phyloP scores from a whole-genome alignment of 2,888 invertebrate species.

The Entomobrya multifasciata region DNA sequence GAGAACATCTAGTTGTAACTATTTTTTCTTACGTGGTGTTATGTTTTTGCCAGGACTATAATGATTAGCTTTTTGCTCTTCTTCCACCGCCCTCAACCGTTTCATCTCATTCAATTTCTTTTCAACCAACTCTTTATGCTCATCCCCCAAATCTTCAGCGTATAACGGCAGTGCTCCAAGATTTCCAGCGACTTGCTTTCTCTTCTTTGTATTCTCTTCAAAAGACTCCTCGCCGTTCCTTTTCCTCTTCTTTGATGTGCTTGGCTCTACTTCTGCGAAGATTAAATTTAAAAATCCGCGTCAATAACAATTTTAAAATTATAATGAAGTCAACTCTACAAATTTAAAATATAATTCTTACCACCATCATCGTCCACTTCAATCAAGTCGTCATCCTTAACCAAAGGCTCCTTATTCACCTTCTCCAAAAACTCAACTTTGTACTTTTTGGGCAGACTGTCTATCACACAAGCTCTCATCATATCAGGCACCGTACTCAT shows the following conservation, averaged over 20 bases:
- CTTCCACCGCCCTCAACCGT: neutral
- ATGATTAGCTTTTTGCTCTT: neutral
- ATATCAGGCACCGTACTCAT: slow-evolving; percentile 70
- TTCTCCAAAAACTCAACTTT: slow-evolving; percentile 5
- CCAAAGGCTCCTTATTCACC: slow-evolving; percentile 62
- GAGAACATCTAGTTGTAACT: no score
- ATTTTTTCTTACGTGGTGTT: slow-evolving; percentile 60
- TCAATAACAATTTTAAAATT: neutral
- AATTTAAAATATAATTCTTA: neutral
- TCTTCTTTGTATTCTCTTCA: no score
- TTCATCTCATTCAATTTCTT: slow-evolving; percentile 10
- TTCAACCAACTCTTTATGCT: slow-evolving; percentile 16
- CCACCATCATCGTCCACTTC: neutral
- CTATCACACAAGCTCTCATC: slow-evolving; percentile 59
- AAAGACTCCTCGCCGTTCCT: no score
- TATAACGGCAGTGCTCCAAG: slow-evolving; percentile 20
- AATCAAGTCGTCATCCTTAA: slow-evolving; percentile 1
- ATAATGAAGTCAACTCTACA: neutral
- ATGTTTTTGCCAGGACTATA: slow-evolving; percentile 43
- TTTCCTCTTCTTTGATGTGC: no score
- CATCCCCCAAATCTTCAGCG: slow-evolving; percentile 23
- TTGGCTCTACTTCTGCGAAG: no score
- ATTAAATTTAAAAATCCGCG: no score
- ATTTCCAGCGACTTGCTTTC: neutral
- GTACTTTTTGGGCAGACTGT: slow-evolving; percentile 65